Evolutionary conservation across 30 jellyfish, hydroid and myxozoan species (phyloP).

Genomic region (Nemopilema nomurai): DNA sequence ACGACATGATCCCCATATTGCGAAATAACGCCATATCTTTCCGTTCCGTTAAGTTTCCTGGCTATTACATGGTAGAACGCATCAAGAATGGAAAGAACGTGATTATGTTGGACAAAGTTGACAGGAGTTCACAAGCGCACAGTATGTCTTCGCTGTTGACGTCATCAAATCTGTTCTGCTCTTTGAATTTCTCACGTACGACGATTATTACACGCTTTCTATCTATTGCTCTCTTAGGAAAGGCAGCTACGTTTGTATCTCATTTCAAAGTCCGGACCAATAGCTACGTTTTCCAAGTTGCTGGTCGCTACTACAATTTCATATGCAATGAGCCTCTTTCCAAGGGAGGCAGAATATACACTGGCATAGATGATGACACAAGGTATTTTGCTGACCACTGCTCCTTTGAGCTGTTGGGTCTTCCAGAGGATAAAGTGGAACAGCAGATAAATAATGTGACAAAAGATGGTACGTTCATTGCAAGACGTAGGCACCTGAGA

Average conservation of each 20-base stretch:
- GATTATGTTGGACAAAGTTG: constrained; percentile 22
- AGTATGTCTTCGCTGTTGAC: neutral
- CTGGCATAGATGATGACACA: constrained; percentile 44
- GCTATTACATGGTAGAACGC: constrained; percentile 15
- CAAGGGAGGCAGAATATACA: constrained; percentile 1
- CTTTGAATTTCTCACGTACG: neutral
- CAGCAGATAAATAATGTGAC: neutral
- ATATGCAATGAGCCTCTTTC: constrained; percentile 21
- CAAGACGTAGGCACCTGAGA: neutral
- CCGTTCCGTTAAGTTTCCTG: constrained; percentile 38
- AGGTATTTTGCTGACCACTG: constrained; percentile 50
- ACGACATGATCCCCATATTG: neutral
- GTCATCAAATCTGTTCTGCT: neutral
- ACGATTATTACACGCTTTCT: neutral
- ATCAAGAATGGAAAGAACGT: constrained; percentile 15
- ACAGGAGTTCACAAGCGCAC: constrained; percentile 8
- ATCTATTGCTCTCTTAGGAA: constrained; percentile 5
- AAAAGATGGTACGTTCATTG: neutral
- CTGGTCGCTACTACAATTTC: constrained; percentile 34
- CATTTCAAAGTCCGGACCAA: constrained; percentile 46
- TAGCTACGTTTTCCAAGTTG: constrained; percentile 10
- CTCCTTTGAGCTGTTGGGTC: constrained; percentile 14
- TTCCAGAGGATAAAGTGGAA: constrained; percentile 22
- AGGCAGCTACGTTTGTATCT: constrained; percentile 16
- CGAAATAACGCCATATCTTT: constrained; percentile 7